phyloP scores from a whole-genome alignment of 2,888 invertebrate species.

The Heteromurus nitidus region DNA sequence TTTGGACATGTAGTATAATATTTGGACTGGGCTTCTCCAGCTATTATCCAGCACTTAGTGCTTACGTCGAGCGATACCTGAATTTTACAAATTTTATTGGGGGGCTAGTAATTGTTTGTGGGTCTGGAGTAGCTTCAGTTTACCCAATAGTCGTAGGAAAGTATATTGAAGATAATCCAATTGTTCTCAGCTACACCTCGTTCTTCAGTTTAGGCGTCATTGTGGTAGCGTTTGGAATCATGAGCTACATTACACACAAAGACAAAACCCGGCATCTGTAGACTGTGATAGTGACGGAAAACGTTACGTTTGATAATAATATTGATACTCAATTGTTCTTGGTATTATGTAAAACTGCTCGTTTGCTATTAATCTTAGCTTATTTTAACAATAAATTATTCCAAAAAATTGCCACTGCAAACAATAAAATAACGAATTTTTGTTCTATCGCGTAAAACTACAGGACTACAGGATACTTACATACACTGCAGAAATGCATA shows the following conservation, averaged over 20 bases:
- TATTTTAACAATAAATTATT: too few relatives aligned
- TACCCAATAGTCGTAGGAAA: constrained; percentile 42
- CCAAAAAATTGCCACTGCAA: too few relatives aligned
- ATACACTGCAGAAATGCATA: too few relatives aligned
- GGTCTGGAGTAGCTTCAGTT: constrained; percentile 40
- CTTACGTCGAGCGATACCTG: constrained; percentile 47
- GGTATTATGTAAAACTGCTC: too few relatives aligned
- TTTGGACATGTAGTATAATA: constrained; percentile 48
- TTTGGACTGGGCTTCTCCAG: constrained; percentile 59
- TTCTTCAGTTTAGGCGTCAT: constrained; percentile 40
- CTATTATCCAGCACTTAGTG: constrained; percentile 39
- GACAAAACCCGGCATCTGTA: constrained; percentile 37
- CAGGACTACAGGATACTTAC: too few relatives aligned
- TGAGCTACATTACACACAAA: constrained; percentile 34
- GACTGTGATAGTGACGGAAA: too few relatives aligned
- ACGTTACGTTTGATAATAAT: too few relatives aligned
- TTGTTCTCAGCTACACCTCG: constrained; percentile 32
- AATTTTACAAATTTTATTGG: constrained; percentile 54
- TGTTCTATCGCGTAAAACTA: too few relatives aligned
- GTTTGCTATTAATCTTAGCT: too few relatives aligned
- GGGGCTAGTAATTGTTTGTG: constrained; percentile 33
- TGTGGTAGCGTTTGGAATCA: constrained; percentile 7
- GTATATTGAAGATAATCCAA: constrained; percentile 46
- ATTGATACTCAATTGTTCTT: too few relatives aligned
- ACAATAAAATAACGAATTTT: too few relatives aligned